Evolutionary conservation across 2,113 vertebrate species (phyloP).

Genomic region (Halichoerus grypus): DNA sequence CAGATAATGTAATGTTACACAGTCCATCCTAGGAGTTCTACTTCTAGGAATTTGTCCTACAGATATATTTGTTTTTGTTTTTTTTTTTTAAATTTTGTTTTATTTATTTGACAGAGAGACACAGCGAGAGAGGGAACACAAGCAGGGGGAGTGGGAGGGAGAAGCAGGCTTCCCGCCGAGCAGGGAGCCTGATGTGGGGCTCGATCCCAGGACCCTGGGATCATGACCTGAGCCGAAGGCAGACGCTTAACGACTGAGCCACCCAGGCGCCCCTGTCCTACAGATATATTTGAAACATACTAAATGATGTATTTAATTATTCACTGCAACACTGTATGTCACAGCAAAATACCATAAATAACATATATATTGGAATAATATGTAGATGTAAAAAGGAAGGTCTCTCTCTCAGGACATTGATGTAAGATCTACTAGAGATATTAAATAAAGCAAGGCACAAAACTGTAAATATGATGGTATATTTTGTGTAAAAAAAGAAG

Average conservation of each 20-base stretch:
- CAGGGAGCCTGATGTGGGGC: too few relatives aligned
- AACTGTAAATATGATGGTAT: background rate
- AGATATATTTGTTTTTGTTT: background rate
- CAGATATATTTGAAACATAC: background rate
- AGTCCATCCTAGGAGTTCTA: background rate
- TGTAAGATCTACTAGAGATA: background rate
- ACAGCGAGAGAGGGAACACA: too few relatives aligned
- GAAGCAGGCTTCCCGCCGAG: too few relatives aligned
- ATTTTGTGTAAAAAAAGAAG: background rate
- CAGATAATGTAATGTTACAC: background rate
- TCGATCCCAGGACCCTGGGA: too few relatives aligned
- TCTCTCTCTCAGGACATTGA: background rate
- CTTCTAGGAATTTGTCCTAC: background rate
- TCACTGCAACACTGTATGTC: background rate
- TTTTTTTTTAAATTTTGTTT: too few relatives aligned
- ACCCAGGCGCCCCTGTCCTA: background rate
- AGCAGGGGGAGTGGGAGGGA: too few relatives aligned
- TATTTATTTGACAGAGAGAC: too few relatives aligned
- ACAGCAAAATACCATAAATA: background rate
- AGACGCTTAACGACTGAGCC: too few relatives aligned
- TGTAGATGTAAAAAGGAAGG: background rate
- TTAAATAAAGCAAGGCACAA: slow-evolving; percentile 8
- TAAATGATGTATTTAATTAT: background rate
- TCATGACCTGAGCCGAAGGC: too few relatives aligned
- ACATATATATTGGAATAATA: background rate